These are phyloP conservation scores for Cerceris ruficornis DNA, from an alignment of 2,888 invertebrate species.

Conservation along the genomic window DNA sequence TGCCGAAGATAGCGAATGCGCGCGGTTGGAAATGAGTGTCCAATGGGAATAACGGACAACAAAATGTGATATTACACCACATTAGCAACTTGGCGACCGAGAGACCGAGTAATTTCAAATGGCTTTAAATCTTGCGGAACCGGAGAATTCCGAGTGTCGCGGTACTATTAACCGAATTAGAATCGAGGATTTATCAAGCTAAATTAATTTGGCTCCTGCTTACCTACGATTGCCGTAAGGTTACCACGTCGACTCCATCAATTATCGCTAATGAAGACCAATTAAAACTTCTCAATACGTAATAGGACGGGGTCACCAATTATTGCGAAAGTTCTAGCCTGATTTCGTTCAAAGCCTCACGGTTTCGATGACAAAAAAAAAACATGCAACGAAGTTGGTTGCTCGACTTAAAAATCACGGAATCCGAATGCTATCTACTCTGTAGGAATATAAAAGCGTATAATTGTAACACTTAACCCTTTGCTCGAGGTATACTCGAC, in stretches of 20 bases:
- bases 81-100: no score
- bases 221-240: conserved; percentile 43
- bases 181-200: conserved; percentile 42
- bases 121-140: no score
- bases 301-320: conserved; percentile 23
- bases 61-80: no score
- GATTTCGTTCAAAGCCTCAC: conserved; percentile 27
- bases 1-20: no score
- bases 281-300: conserved; percentile 58
- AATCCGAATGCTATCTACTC: neutral
- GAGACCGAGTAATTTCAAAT: no score
- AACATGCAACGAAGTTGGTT: neutral
- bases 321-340: conserved; percentile 37
- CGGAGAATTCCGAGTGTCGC: no score
- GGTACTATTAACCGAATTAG: conserved; percentile 21
- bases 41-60: no score
- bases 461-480: no score
- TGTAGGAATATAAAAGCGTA: no score
- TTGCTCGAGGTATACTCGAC: no score
- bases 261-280: conserved; percentile 66
- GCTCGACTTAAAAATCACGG: neutral
- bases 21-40: no score
- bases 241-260: conserved; percentile 45
- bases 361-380: conserved; percentile 20
- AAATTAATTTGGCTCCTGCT: conserved; percentile 17